Evolutionary conservation across 2,888 invertebrate species (phyloP), one percentile per base, ranked within the genome.

Genomic region (Ganaspis brasiliensis): DNA sequence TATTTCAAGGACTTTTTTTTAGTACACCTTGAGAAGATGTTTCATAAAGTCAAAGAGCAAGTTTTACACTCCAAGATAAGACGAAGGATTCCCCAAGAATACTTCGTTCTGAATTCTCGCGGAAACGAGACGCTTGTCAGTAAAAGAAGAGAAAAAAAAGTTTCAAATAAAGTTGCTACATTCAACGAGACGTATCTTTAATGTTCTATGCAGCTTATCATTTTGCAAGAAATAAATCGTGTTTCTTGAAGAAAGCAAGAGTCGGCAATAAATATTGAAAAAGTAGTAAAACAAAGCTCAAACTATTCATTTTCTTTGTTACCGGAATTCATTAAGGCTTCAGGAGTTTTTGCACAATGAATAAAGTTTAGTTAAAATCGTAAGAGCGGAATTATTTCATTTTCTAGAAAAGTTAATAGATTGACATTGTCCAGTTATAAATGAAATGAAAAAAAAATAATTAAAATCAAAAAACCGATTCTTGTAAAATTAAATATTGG

Each of bases 1-100:
- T 21, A 45, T 45, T 63, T 21, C 40, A 40, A 24, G 40, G 1
- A 35, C 19, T 31, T 40, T 63, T 40, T 63, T 63, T 40, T 4
- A 63, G 19, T 63, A 63, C 63, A 63, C 63, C 24, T 63, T n/a
- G 6, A 9, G 37, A 45, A 40, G 14, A 40, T 45, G 67, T 67
- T 67, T 67, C 24, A 67, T 67, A 24, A 45, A 67, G 40, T 40
- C 16, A 61, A 35, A 57, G 35, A n/a, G n/a, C 24, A 45, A 45
- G n/a, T 40, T 63, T 40, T 67, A 45, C n/a, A 45, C 67, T 67
- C 21, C 67, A 45, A 67, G 67, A 45, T 67, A 67, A 67, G 67
- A 67, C 24, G 40, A 24, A 67, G 40, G 67, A 40, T 67, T 45
- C 40, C n/a, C 45, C 45, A 67, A 45, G 67, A 67, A 67, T 21